Evolutionary conservation across 2,797 vertebrate species (phyloP).

Genomic region (Staurois parvus): DNA sequence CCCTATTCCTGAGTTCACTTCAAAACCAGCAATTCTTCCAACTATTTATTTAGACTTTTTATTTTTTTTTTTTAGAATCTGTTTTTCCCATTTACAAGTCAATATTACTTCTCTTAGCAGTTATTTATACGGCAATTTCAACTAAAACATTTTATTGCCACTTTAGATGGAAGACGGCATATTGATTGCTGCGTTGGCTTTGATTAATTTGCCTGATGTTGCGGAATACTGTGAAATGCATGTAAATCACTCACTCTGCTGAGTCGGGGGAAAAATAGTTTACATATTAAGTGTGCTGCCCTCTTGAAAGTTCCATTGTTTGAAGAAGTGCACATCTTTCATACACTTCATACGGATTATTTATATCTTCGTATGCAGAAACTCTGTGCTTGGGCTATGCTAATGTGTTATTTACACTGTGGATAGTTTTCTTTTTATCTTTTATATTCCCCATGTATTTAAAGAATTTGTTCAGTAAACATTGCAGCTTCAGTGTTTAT

Average conservation of each 20-base stretch:
- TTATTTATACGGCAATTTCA: slow-evolving; percentile 51
- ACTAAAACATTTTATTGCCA: slow-evolving; percentile 60
- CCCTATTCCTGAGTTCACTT: not conserved
- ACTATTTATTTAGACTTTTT: slow-evolving; percentile 5
- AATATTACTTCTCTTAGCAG: slow-evolving; percentile 53
- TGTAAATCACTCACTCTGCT: slow-evolving; percentile 51
- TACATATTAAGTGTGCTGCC: slow-evolving; percentile 31
- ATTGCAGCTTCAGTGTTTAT: not conserved
- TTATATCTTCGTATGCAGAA: not conserved
- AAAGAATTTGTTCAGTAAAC: not conserved
- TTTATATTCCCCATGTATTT: not conserved
- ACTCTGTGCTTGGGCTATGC: not conserved
- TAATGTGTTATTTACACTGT: not conserved
- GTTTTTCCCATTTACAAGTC: slow-evolving; percentile 35
- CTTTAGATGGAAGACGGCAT: slow-evolving; percentile 49
- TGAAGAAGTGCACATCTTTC: not conserved
- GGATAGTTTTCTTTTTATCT: not conserved
- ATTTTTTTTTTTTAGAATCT: not conserved
- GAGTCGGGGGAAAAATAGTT: slow-evolving; percentile 29
- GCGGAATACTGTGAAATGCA: slow-evolving; percentile 54
- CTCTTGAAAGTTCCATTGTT: slow-evolving; percentile 36
- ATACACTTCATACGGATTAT: slow-evolving; percentile 11
- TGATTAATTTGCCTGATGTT: slow-evolving; percentile 58
- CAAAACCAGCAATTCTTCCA: not conserved
- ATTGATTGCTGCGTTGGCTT: slow-evolving; percentile 54